Base-by-base conservation (phyloP, 2,888 invertebrate species). In the Keiferia lycopersicella region DNA sequence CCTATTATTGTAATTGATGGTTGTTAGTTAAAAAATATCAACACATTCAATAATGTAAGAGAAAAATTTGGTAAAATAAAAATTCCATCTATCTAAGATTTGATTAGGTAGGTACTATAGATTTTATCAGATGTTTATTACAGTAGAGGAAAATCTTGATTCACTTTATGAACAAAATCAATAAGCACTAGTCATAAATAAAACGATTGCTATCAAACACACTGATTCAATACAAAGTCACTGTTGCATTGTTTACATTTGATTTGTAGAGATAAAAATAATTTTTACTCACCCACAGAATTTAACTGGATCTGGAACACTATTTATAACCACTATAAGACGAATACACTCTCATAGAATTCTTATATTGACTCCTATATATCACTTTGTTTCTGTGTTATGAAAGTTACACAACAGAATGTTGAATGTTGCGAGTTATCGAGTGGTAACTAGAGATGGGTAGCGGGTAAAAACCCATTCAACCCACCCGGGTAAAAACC, bases 401-500 rank as follows among this genome's bases (percentile, higher is more conserved):
- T n/a, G 22, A 14, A n/a, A 14, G 56, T 56, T 56, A 56, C 56
- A 56, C 56, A 56, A 56, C 56, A 14, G 7, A 11, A 30, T 22
- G n/a, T 22, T 26, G 22, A 11, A 30, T 22, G n/a, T 22, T 26
- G 22, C n/a, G 16, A 56, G 22, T 14, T 26, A 30, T 26, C 2
- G 56, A 56, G 14, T n/a, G 16, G 56, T 11, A 56, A 56, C 30
- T n/a, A n/a, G n/a, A n/a, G n/a, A n/a, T n/a, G n/a, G n/a, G n/a
- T n/a, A n/a, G n/a, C n/a, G n/a, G n/a, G n/a, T n/a, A n/a, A n/a
- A n/a, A n/a, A n/a, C n/a, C n/a, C n/a, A n/a, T n/a, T n/a, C n/a
- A n/a, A n/a, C n/a, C n/a, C n/a, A n/a, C n/a, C n/a, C n/a, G n/a
- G n/a, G n/a, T n/a, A n/a, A n/a, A n/a, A n/a, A n/a, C n/a, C n/a